These are phyloP conservation scores for Stictocephala bisonia DNA, from an alignment of 2,888 invertebrate species.

Conservation along the genomic window DNA sequence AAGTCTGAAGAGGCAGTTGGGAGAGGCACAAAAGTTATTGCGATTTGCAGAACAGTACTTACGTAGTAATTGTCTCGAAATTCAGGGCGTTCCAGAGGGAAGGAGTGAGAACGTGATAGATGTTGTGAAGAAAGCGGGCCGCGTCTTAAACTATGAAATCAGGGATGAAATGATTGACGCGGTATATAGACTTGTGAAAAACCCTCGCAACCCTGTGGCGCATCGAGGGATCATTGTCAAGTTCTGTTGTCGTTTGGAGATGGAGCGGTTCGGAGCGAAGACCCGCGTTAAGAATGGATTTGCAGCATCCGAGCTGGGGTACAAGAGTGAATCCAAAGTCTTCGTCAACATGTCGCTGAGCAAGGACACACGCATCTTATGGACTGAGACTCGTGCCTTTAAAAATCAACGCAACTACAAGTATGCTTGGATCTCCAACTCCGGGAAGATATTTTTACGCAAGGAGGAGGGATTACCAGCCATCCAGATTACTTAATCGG, in stretches of 20 bases:
- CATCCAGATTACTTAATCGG: not conserved
- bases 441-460: not conserved
- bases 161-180: not conserved
- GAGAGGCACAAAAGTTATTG: not conserved
- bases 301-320: not conserved
- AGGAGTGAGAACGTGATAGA: not conserved
- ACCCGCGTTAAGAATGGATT: not conserved
- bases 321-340: not conserved
- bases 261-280: not conserved
- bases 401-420: not conserved
- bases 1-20: too few relatives aligned
- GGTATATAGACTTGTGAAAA: constrained; percentile 4
- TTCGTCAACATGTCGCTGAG: constrained; percentile 10
- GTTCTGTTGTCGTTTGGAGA: constrained; percentile 9
- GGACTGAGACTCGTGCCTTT: not conserved
- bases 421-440: constrained; percentile 14
- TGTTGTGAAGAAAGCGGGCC: not conserved
- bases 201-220: not conserved
- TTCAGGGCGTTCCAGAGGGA: constrained; percentile 7
- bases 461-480: not conserved
- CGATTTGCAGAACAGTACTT: constrained; percentile 14
- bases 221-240: not conserved
- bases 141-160: not conserved
- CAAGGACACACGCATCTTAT: not conserved
- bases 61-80: constrained; percentile 14